These are phyloP conservation scores for Thymelicus acteon DNA, from an alignment of 2,888 invertebrate genomes.

Conservation along the genomic window DNA sequence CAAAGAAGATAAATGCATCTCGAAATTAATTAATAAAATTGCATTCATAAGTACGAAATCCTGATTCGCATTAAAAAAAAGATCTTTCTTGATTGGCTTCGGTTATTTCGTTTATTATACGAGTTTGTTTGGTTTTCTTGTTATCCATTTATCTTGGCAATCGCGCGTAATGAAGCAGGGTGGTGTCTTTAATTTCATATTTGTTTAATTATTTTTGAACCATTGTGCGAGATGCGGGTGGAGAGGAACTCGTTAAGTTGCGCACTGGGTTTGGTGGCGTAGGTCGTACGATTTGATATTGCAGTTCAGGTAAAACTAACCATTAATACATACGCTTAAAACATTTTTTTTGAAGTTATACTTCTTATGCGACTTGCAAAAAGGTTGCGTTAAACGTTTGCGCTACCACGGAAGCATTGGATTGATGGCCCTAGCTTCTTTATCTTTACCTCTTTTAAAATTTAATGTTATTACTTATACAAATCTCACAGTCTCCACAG, in stretches of 20 bases:
- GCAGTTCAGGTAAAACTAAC: neutral
- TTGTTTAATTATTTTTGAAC: slow-evolving; percentile 37
- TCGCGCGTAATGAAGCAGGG: slow-evolving; percentile 42
- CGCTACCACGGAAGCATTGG: too few relatives aligned
- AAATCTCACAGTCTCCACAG: too few relatives aligned
- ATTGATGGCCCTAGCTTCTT: too few relatives aligned
- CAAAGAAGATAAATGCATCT: slow-evolving; percentile 76
- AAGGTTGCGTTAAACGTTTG: too few relatives aligned
- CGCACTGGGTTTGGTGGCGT: neutral
- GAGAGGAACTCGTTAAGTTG: slow-evolving; percentile 24
- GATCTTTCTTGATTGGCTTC: slow-evolving; percentile 58
- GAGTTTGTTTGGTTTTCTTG: slow-evolving; percentile 47
- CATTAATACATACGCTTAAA: too few relatives aligned
- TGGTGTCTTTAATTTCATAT: slow-evolving; percentile 42
- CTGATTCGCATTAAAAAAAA: slow-evolving; percentile 49
- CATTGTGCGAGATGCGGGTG: slow-evolving; percentile 11
- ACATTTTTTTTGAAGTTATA: too few relatives aligned
- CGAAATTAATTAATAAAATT: slow-evolving; percentile 80
- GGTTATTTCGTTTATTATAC: slow-evolving; percentile 54
- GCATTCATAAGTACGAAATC: slow-evolving; percentile 62
- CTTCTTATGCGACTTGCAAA: too few relatives aligned
- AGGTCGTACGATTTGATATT: neutral
- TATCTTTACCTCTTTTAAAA: too few relatives aligned
- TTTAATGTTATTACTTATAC: too few relatives aligned
- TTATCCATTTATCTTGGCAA: slow-evolving; percentile 47